These are phyloP conservation scores for Calameuta idolon DNA, from an alignment of 2,888 invertebrate species.

Conservation along the genomic window DNA sequence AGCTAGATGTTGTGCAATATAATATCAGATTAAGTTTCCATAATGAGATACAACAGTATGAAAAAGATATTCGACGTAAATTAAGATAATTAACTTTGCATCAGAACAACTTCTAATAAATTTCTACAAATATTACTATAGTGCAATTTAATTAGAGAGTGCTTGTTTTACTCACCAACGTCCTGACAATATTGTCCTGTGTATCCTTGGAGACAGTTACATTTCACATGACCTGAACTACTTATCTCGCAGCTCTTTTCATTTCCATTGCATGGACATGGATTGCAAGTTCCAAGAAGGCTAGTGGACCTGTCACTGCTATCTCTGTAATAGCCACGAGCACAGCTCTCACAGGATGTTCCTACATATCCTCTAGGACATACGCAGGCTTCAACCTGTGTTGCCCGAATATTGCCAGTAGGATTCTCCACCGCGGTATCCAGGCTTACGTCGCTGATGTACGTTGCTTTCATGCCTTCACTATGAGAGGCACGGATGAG, in stretches of 20 bases:
- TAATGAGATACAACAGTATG: conserved; percentile 16
- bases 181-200: conserved; percentile 77
- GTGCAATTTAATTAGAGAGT: conserved; percentile 9
- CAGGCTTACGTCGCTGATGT: conserved; percentile 86
- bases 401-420: conserved; percentile 75
- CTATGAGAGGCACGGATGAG: conserved; percentile 85
- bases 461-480: conserved; percentile 72
- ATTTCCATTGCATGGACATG: conserved; percentile 84
- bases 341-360: conserved; percentile 85
- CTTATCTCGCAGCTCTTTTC: conserved; percentile 75
- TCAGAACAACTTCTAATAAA: neutral
- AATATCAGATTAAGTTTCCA: neutral
- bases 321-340: conserved; percentile 79
- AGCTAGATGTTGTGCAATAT: neutral
- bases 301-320: conserved; percentile 68
- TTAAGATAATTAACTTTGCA: neutral
- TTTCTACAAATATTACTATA: conserved; percentile 13
- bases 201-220: conserved; percentile 79
- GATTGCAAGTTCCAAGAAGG: conserved; percentile 72
- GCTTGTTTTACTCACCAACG: conserved; percentile 65
- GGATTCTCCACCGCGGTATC: conserved; percentile 82
- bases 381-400: conserved; percentile 86
- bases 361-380: conserved; percentile 87
- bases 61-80: conserved; percentile 5
- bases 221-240: conserved; percentile 70